Evolutionary conservation across 2,797 vertebrate species (phyloP).

Genomic region (Peromyscus nudipes): DNA sequence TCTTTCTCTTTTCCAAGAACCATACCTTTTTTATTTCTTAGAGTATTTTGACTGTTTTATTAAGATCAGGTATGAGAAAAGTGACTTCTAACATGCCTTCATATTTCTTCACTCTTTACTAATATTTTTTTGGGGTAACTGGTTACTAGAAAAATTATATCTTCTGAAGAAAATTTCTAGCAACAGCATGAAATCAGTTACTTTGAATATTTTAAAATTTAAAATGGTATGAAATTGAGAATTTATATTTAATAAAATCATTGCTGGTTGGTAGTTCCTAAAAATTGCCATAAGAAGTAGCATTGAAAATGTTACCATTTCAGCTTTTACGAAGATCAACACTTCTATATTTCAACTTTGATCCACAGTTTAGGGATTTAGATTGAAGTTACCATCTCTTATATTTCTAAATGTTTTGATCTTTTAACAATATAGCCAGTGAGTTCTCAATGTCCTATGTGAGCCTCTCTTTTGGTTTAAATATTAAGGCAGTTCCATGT

Average conservation of each 20-base stretch:
- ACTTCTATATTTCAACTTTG: neutral
- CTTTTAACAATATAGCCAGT: neutral
- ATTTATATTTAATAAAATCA: neutral
- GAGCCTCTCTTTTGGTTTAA: neutral
- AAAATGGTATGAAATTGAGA: slow-evolving; percentile 1
- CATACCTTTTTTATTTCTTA: neutral
- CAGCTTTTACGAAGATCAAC: neutral
- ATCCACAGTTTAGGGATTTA: neutral
- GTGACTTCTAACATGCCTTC: neutral
- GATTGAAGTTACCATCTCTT: neutral
- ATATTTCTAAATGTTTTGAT: slow-evolving; percentile 25
- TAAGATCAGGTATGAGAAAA: slow-evolving; percentile 7
- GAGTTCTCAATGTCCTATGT: neutral
- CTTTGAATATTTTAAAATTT: neutral
- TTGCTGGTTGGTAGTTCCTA: neutral
- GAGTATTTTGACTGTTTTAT: neutral
- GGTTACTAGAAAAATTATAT: neutral
- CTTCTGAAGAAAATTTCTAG: neutral
- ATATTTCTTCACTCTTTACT: neutral
- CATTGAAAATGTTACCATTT: neutral
- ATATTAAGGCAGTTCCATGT: no score
- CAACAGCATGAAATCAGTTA: neutral
- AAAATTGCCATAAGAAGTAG: neutral
- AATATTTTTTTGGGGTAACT: neutral
- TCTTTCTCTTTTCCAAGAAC: neutral